A percentile compares a stretch with the other conserved stretches of the same genome.
Conservation (phyloP, 2,888 invertebrate genomes). For the Stenchaetothrips biformis region DNA sequence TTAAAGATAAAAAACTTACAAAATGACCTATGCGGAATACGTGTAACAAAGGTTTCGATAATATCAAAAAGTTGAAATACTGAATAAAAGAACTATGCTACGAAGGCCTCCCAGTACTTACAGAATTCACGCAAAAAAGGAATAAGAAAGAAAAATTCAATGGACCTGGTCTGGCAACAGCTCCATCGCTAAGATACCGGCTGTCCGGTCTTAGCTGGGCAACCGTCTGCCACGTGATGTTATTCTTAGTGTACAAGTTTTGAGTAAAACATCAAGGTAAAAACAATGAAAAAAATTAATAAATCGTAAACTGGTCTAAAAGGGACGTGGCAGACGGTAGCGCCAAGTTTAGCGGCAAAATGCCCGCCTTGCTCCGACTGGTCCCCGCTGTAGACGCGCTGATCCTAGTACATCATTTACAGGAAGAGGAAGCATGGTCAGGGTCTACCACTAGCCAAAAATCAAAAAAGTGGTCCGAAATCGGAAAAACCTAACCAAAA, state of each 20-base stretch:
- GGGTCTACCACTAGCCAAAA: slow-evolving; percentile 8
- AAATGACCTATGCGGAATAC: not conserved
- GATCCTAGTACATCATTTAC: not conserved
- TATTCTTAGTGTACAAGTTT: not conserved
- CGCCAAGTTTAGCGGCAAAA: not conserved
- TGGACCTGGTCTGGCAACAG: slow-evolving; percentile 14
- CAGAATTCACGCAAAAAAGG: not conserved
- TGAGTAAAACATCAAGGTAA: not conserved
- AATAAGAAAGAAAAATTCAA: not conserved
- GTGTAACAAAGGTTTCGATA: slow-evolving; percentile 3
- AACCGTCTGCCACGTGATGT: not conserved
- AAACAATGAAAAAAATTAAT: not conserved
- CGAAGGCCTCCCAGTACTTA: slow-evolving; percentile 20
- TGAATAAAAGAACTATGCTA: slow-evolving; percentile 22
- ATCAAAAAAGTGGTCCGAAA: not conserved
- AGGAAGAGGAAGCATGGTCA: slow-evolving; percentile 15
- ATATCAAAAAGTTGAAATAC: not conserved
- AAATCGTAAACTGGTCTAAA: not conserved
- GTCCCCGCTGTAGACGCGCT: not conserved
- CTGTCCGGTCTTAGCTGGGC: slow-evolving; percentile 8
- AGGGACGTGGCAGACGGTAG: slow-evolving; percentile 1
- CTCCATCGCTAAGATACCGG: slow-evolving; percentile 15
- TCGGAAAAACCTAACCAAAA: not conserved
- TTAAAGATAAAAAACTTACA: not conserved
- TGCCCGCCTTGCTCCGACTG: not conserved